Evolutionary conservation across 2,888 invertebrate species (phyloP), one percentile per base, ranked within the genome.

Genomic region (Agonopterix alstromeriana): DNA sequence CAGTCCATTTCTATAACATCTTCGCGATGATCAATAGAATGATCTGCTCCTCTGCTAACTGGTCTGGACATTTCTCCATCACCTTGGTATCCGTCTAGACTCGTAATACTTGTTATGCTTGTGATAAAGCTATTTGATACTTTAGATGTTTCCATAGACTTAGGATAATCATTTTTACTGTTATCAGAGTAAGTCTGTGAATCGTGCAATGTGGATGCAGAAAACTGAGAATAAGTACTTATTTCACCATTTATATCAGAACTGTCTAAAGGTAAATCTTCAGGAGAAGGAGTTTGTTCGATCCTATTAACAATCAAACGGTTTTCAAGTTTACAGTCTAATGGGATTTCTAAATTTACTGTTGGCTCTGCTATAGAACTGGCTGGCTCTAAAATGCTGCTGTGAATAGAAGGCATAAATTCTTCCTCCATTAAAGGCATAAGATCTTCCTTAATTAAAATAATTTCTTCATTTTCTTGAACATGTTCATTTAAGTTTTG

Each of bases 51-150:
- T 55, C 96, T 91, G 62, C 96, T 96, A 0, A 94, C 95, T 0
- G 96, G 96, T 52, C 96, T 90, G 17, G 96, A 96, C 92, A 95
- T 95, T 84, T 96, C 96, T 4, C 96, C 96, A 79, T 96, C 96
- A 8, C 97, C 97, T 82, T 97, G 97, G 82, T 97, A 97, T 42
- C 98, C 97, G 77, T 98, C 97, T 58, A 97, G 90, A 78, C 97
- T 97, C 35, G 95, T 95, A 53, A 96, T 95, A 71, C 96, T 96
- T n/a, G 96, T 96, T 11, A 96, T 94, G 67, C 96, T 95, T 2
- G 95, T 95, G 12, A 96, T 93, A 67, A 95, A 95, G 73, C 94
- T 94, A 60, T 91, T 94, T 5, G 92, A 92, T 9, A 93, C 91
- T 79, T 93, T 93, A 42, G 91, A 91, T 14, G 89, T 90, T 63